phyloP scores from a whole-genome alignment of 1,140 invertebrate species.

The Cyphomyrmex costatus region DNA sequence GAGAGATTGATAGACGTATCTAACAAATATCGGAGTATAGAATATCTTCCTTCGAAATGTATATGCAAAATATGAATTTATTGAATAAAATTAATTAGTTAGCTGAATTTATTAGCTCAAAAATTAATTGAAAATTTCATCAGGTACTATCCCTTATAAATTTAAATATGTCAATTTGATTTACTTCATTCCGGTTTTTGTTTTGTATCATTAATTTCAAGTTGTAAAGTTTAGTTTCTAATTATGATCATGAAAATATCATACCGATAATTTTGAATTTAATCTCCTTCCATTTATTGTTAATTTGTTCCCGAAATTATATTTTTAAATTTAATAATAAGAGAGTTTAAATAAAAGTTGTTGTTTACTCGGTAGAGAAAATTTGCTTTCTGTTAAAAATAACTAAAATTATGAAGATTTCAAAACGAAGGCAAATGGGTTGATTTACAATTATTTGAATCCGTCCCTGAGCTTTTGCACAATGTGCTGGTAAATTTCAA shows the following conservation, averaged over 20 bases:
- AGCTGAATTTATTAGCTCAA: background rate
- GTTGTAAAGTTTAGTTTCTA: background rate
- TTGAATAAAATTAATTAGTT: background rate
- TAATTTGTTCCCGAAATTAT: background rate
- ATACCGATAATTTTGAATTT: background rate
- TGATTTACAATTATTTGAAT: background rate
- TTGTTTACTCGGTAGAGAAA: background rate
- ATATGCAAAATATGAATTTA: background rate
- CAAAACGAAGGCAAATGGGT: background rate
- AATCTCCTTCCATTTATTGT: background rate
- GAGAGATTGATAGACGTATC: background rate
- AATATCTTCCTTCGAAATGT: background rate
- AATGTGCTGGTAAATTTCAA: constrained; percentile 41
- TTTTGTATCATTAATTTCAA: background rate
- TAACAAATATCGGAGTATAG: background rate
- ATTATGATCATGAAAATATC: background rate
- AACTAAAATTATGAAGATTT: background rate
- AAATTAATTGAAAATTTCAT: background rate
- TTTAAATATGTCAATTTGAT: background rate
- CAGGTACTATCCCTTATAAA: background rate
- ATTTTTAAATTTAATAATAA: background rate
- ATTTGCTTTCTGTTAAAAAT: background rate
- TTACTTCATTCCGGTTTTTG: background rate
- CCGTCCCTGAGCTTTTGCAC: constrained; percentile 44
- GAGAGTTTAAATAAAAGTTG: background rate